Base-by-base conservation (phyloP, 2,797 vertebrate species). In the Thunnus albacares region DNA sequence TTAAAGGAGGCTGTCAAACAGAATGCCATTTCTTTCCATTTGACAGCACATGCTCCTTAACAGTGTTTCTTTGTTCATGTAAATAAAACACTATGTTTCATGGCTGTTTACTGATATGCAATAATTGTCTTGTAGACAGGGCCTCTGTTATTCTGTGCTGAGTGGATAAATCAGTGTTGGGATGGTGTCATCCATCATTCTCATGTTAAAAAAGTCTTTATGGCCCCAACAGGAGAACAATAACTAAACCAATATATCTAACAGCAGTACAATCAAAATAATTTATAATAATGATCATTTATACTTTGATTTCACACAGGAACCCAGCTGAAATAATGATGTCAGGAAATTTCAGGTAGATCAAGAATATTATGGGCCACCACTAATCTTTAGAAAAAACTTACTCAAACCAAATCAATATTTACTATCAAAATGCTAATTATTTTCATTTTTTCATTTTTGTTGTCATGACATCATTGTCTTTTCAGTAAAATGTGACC, bases 1-100 rank as follows among this genome's bases (percentile, higher is more conserved):
- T 73, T 26, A 77, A 47, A 55, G 33, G 55, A 61, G 55, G 41
- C 73, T 70, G 69, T 62, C 64, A 55, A 51, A 67, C 61, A 62
- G 51, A 70, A 22, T 30, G 64, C 20, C 15, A 14, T 52, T 12
- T 71, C 26, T 53, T 33, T 45, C 56, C 10, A 1, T 57, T 51
- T 70, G 53, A 35, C 10, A 24, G 30, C 43, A 24, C 33, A 8
- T 4, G 0, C 24, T 63, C 61, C 55, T 56, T 28, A 12, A 0
- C 56, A 14, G 0, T 14, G n/a, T 78, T n/a, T 52, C 18, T 65
- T 75, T 59, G 13, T 20, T 55, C 1, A 0, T 15, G 12, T 61
- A 47, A 43, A 51, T 57, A 58, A 71, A 58, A 55, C 62, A 38
- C 26, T 7, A 6, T 26, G 58, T 51, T 55, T 70, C 47, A 13